Evolutionary conservation across 1,140 invertebrate genomes (phyloP).

Genomic region (Brachionus manjavacas): DNA sequence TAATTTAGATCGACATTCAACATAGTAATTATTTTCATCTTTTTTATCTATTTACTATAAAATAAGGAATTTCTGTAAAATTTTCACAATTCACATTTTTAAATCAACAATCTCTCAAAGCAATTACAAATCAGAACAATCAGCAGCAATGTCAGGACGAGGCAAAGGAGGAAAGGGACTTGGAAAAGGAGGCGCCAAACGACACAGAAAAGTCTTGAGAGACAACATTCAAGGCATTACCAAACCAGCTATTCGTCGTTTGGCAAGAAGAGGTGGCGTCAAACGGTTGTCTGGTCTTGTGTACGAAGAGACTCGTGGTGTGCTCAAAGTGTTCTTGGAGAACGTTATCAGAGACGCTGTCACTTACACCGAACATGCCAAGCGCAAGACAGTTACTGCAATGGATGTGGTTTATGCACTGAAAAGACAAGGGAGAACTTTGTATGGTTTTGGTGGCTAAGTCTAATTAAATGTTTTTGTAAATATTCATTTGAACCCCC

Average conservation of each 20-base stretch:
- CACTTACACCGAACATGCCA: slow-evolving; percentile 34
- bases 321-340: slow-evolving; percentile 40
- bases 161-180: slow-evolving; percentile 53
- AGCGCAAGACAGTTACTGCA: slow-evolving; percentile 37
- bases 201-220: slow-evolving; percentile 57
- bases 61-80: not conserved
- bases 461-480: not conserved
- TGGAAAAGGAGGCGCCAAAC: slow-evolving; percentile 53
- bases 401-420: slow-evolving; percentile 34
- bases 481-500: not conserved
- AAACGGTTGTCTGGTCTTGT: slow-evolving; percentile 39
- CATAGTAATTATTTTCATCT: too few species aligned
- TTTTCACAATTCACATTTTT: not conserved
- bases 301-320: slow-evolving; percentile 38
- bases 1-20: too few species aligned
- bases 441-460: slow-evolving; percentile 40
- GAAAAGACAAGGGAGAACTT: slow-evolving; percentile 38
- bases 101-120: not conserved
- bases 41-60: not conserved
- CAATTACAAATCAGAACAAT: not conserved
- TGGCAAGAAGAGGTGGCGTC: slow-evolving; percentile 37
- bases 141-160: slow-evolving; percentile 49
- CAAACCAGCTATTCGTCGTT: slow-evolving; percentile 31
- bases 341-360: slow-evolving; percentile 42
- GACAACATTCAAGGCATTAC: slow-evolving; percentile 66